phyloP scores from a whole-genome alignment of 2,113 vertebrate species.

The Phaetusa simplex region DNA sequence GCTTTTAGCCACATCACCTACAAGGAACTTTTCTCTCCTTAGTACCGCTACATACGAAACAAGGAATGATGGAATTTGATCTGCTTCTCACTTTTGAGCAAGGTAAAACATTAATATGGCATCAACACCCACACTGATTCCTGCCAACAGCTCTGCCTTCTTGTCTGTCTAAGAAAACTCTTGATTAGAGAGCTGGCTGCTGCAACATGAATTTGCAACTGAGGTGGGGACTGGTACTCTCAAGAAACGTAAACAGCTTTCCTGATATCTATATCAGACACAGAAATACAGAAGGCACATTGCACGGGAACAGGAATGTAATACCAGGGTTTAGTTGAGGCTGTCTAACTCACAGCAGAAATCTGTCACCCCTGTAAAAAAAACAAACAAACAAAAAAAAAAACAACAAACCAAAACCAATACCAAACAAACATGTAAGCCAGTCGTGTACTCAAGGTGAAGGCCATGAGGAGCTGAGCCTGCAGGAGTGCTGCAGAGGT shows the following conservation, averaged over 20 bases:
- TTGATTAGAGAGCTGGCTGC: neutral
- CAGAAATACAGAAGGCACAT: neutral
- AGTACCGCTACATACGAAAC: neutral
- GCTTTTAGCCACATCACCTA: neutral
- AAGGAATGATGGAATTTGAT: neutral
- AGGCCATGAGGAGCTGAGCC: neutral
- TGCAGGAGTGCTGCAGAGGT: neutral
- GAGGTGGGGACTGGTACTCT: neutral
- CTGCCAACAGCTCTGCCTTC: neutral
- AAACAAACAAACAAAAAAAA: neutral
- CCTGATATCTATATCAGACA: neutral
- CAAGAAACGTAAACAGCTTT: neutral
- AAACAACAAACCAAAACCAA: neutral
- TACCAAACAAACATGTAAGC: neutral
- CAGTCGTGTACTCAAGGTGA: neutral
- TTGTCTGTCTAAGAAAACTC: neutral
- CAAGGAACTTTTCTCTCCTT: neutral
- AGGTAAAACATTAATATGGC: constrained; percentile 38
- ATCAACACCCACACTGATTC: neutral
- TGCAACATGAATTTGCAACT: neutral
- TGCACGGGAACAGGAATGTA: neutral
- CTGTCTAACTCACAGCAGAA: neutral
- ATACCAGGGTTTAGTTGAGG: neutral
- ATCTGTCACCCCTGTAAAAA: neutral
- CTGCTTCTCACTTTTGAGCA: neutral